Evolutionary conservation across 1,140 invertebrate species (phyloP).

Genomic region (Caenorhabditis remanei): DNA sequence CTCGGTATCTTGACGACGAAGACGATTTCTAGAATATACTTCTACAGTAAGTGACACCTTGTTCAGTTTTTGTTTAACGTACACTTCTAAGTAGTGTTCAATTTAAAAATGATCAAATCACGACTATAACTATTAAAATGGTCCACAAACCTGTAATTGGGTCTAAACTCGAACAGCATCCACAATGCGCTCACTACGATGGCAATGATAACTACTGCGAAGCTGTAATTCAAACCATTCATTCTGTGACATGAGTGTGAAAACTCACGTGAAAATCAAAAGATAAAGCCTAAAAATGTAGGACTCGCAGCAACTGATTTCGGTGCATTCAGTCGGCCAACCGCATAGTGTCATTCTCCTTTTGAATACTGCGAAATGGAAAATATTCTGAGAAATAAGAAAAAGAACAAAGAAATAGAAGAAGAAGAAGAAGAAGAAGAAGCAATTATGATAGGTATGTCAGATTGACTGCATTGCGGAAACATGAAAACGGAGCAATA

Average conservation of each 20-base stretch:
- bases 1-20: conserved; percentile 63
- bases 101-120: too few species aligned
- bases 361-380: not conserved
- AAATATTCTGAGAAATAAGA: not conserved
- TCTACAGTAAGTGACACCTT: too few species aligned
- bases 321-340: conserved; percentile 61
- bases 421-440: conserved; percentile 19
- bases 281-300: conserved; percentile 65
- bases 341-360: conserved; percentile 61
- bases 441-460: conserved; percentile 42
- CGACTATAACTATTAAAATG: too few species aligned
- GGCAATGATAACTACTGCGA: conserved; percentile 52
- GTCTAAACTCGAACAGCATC: conserved; percentile 66
- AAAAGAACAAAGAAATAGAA: not conserved
- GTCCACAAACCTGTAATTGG: conserved; percentile 59
- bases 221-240: not conserved
- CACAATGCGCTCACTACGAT: conserved; percentile 61
- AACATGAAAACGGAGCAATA: not conserved
- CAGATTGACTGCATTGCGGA: conserved; percentile 46
- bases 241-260: too few species aligned
- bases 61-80: too few species aligned
- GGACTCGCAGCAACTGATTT: conserved; percentile 65
- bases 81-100: too few species aligned
- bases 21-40: conserved; percentile 65
- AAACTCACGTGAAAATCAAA: conserved; percentile 60